Conservation (phyloP, 2,797 vertebrate species). For the Oreochromis grahami region DNA sequence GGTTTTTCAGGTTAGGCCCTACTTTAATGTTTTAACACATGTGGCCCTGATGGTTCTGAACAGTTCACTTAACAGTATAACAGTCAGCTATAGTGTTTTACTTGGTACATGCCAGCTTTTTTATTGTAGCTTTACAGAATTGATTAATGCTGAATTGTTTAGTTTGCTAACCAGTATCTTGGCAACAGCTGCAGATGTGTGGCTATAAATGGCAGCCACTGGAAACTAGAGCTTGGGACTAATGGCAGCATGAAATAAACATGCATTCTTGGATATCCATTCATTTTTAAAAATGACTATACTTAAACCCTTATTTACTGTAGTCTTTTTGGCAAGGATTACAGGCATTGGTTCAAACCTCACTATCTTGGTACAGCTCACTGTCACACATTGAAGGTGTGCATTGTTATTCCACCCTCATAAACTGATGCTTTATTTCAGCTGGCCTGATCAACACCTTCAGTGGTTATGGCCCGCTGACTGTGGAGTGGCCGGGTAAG, state of each 20-base stretch:
- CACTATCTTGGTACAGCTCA: neutral
- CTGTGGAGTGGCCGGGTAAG: constrained; percentile 99
- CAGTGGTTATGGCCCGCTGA: constrained; percentile 94
- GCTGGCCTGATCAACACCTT: constrained; percentile 96
- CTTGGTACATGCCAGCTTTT: neutral
- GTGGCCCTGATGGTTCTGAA: neutral
- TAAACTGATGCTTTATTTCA: constrained; percentile 38
- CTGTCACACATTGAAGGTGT: neutral
- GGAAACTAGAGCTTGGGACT: neutral
- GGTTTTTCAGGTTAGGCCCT: neutral
- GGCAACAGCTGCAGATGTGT: neutral
- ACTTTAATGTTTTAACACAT: neutral
- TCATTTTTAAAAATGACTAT: neutral
- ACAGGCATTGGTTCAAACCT: neutral
- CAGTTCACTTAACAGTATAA: neutral
- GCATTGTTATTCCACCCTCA: neutral
- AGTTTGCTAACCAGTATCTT: neutral
- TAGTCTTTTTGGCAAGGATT: neutral
- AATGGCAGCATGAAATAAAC: neutral
- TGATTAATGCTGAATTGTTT: neutral
- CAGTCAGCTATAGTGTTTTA: neutral
- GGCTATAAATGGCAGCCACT: neutral
- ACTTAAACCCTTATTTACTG: neutral
- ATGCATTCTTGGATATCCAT: neutral
- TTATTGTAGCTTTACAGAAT: neutral